A percentile compares a stretch with the other conserved stretches of the same genome.
Conservation (phyloP, 2,888 invertebrate genomes). For the Rotaria socialis region DNA sequence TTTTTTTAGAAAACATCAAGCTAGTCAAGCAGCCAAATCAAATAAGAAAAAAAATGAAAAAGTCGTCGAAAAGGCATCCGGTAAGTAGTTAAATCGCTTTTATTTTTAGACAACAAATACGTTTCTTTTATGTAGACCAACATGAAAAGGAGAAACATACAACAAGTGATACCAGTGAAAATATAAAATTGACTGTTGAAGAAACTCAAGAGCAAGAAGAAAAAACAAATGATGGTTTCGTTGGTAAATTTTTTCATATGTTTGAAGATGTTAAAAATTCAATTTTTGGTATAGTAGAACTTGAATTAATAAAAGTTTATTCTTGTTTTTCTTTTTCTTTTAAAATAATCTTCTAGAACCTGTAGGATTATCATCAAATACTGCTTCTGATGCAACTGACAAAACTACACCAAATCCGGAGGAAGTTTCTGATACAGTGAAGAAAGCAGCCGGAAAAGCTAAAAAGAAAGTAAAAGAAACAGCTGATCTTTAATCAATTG, state of each 20-base stretch:
- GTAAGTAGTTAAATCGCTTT: not conserved
- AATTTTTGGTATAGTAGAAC: not conserved
- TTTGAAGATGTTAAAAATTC: not conserved
- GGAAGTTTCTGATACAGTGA: not conserved
- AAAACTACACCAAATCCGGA: not conserved
- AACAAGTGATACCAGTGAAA: not conserved
- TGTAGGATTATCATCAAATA: not conserved
- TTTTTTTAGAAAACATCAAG: not conserved
- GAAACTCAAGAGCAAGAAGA: not conserved
- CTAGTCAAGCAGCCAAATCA: not conserved
- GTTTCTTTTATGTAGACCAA: not conserved
- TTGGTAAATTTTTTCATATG: not conserved
- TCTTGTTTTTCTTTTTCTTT: no score
- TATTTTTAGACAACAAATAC: not conserved
- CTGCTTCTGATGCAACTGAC: not conserved
- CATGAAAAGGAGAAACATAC: not conserved
- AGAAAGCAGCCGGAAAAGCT: not conserved
- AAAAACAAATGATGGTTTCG: not conserved
- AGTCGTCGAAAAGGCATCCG: not conserved
- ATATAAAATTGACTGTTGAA: not conserved
- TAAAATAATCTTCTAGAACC: not conserved
- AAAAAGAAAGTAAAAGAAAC: not conserved
- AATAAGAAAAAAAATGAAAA: not conserved
- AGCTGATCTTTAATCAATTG: not conserved
- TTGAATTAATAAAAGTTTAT: not conserved